Evolutionary conservation across 1,140 invertebrate genomes (phyloP).

Genomic region (Scaptodrosophila lebanonensis): DNA sequence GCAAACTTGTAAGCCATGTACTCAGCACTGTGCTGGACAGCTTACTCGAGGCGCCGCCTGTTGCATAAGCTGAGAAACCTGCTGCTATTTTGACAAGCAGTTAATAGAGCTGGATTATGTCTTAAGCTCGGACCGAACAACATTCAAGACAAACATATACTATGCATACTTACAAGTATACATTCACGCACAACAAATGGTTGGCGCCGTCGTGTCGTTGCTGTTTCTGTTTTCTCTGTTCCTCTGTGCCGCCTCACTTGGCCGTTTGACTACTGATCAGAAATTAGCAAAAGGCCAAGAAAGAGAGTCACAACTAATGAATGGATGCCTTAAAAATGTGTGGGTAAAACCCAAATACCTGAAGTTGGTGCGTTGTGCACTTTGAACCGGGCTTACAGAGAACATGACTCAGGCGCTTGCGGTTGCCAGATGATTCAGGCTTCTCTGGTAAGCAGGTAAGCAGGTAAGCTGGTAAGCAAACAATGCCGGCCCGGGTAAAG

Average conservation of each 20-base stretch:
- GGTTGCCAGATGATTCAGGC: constrained; percentile 24
- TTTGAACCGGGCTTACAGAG: constrained; percentile 26
- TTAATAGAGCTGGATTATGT: constrained; percentile 37
- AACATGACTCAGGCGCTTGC: constrained; percentile 39
- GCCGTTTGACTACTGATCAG: constrained; percentile 24
- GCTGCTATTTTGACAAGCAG: constrained; percentile 41
- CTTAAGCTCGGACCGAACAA: constrained; percentile 22
- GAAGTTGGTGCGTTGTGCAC: constrained; percentile 34
- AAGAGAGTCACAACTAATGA: constrained; percentile 6
- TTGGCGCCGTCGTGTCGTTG: no score
- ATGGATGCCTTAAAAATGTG: constrained; percentile 32
- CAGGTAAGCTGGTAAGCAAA: constrained; percentile 29
- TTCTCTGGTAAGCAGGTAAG: constrained; percentile 40
- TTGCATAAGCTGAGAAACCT: constrained; percentile 47
- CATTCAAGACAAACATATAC: no score
- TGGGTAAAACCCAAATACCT: constrained; percentile 35
- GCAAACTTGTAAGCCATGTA: neutral
- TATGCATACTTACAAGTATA: no score
- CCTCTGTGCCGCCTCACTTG: constrained; percentile 3
- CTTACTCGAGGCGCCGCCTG: neutral
- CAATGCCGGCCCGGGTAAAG: no score
- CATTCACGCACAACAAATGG: no score
- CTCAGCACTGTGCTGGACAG: constrained; percentile 5
- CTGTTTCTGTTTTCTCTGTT: no score
- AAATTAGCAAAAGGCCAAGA: constrained; percentile 17